Evolutionary conservation across 30 jellyfish, hydroid and myxozoan genomes (phyloP), one percentile per base, ranked within the genome.

Genomic region (Hydra vulgaris): DNA sequence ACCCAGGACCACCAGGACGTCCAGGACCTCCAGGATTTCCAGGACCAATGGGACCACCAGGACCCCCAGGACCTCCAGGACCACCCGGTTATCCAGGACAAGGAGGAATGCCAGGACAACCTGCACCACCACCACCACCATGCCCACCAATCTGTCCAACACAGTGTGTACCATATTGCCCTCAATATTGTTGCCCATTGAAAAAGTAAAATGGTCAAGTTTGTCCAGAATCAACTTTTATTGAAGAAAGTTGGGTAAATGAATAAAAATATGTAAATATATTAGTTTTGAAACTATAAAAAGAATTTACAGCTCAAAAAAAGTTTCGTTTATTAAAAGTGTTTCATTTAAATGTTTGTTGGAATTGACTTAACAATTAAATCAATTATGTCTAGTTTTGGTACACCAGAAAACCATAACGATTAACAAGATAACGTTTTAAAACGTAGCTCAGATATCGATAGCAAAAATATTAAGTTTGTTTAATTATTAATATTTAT

Each of bases 1-100:
- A 93, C 55, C 96, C 96, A 76, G 99, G 99, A 84, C 96, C 96
- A 72, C 61, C 89, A n/a, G 99, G 99, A 93, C 99, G 96, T 27
- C 85, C 88, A 78, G 99, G 99, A 84, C 99, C 99, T 12, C 95
- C 96, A 69, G 96, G 96, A 71, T 96, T 96, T 20, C 94, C 87
- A 84, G 99, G 99, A 76, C 89, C 95, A 70, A 89, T 89, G 66
- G 99, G 99, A 80, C 81, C 77, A 70, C 90, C 95, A n/a, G 99
- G 99, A 81, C 89, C 83, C 25, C 91, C 89, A 70, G 99, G 99
- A 74, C 95, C 85, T 0, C 94, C 99, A 67, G 99, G 99, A 72
- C 99, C 99, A 75, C 96, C 96, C 27, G 99, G 86, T 20, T 55
- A 78, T 40, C 95, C 97, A 71, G 95, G 98, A 18, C 96, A 95